Conservation (phyloP, 1,140 invertebrate species). For the Drosophila nigromelanica region DNA sequence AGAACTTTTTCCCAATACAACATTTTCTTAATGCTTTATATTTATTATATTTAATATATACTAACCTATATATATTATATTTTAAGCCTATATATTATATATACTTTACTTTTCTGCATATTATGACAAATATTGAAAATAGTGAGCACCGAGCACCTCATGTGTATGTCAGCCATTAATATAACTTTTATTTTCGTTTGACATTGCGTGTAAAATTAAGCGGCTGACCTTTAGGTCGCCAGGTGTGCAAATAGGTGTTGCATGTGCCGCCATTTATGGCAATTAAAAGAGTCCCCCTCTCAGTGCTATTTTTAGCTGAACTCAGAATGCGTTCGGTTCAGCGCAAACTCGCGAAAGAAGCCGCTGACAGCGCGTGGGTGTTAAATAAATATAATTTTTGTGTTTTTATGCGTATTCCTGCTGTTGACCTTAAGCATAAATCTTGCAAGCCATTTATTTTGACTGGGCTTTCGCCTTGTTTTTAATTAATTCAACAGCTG, state of each 20-base stretch:
- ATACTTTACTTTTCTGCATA: no score
- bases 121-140: background rate
- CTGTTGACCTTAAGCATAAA: conserved; percentile 56
- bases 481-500: conserved; percentile 64
- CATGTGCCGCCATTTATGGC: conserved; percentile 46
- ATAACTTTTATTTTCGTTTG: conserved; percentile 46
- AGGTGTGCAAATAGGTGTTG: conserved; percentile 35
- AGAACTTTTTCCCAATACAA: no score
- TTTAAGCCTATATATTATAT: no score
- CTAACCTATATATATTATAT: no score
- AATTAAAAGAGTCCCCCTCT: conserved; percentile 10
- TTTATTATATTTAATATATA: no score
- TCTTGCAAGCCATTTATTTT: conserved; percentile 62
- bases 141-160: background rate
- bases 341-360: background rate
- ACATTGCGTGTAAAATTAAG: conserved; percentile 58
- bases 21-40: no score
- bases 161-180: conserved; percentile 41
- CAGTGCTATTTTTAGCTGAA: conserved; percentile 24
- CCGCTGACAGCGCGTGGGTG: conserved; percentile 21
- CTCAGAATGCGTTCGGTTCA: conserved; percentile 6
- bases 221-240: conserved; percentile 51
- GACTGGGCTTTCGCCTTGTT: conserved; percentile 33
- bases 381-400: conserved; percentile 26
- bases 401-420: conserved; percentile 49